A percentile compares a stretch with the other conserved stretches of the same genome.
Evolutionary conservation across 2,888 invertebrate genomes (phyloP).

Genomic region (Nemotelus nigrinus): DNA sequence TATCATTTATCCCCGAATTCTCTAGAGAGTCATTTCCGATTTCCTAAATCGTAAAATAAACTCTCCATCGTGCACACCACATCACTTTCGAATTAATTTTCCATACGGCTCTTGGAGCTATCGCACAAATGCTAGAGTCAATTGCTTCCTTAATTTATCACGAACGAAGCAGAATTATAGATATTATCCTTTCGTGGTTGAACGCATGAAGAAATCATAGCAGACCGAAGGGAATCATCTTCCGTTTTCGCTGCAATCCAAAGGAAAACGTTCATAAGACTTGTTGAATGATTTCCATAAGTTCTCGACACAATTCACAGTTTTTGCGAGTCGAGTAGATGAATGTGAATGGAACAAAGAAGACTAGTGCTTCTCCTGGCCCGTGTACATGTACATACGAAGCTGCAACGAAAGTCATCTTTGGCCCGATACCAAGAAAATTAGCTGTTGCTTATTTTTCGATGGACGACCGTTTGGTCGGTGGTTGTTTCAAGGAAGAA

Average conservation of each 20-base stretch:
- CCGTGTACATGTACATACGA: background rate
- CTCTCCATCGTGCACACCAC: background rate
- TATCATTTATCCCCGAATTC: too few species aligned
- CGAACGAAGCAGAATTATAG: conserved; percentile 7
- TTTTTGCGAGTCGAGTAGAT: conserved; percentile 13
- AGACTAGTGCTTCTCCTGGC: background rate
- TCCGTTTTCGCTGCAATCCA: background rate
- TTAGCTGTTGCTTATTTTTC: conserved; percentile 43
- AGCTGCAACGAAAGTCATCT: background rate
- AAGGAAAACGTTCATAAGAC: conserved; percentile 4
- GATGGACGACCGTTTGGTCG: background rate
- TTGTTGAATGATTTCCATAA: conserved; percentile 45
- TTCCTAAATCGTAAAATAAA: background rate
- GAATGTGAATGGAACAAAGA: background rate
- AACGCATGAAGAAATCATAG: conserved; percentile 20
- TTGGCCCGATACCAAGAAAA: conserved; percentile 44
- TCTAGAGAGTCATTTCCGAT: too few species aligned
- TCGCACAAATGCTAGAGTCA: background rate
- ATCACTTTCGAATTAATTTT: background rate
- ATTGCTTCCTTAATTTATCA: conserved; percentile 40
- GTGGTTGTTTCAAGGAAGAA: background rate
- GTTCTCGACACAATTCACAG: conserved; percentile 38
- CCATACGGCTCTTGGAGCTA: background rate
- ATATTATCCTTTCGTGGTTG: conserved; percentile 28
- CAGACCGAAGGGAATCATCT: background rate